Evolutionary conservation across 1,140 invertebrate genomes (phyloP).

Genomic region (Dolichoris vasculosae): DNA sequence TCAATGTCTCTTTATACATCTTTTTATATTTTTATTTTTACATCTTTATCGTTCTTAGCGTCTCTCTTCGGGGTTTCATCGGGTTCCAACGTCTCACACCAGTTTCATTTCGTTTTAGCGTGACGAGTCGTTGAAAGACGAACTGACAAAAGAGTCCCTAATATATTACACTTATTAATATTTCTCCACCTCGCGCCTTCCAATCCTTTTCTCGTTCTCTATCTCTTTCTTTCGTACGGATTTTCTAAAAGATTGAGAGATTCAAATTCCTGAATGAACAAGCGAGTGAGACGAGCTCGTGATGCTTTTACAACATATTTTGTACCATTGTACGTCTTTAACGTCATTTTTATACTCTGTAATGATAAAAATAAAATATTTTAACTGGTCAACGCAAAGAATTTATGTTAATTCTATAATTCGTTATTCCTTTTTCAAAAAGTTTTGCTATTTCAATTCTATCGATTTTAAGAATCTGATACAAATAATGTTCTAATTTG

Average conservation of each 20-base stretch:
- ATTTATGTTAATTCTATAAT: neutral
- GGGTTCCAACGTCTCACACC: constrained; percentile 26
- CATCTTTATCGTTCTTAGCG: constrained; percentile 22
- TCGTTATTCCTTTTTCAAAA: neutral
- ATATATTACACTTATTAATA: constrained; percentile 58
- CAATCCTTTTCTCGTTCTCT: neutral
- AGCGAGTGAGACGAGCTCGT: neutral
- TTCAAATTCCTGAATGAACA: constrained; percentile 18
- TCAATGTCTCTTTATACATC: no score
- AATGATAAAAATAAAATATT: neutral
- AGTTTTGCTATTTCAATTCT: no score
- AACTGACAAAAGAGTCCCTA: constrained; percentile 55
- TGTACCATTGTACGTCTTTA: neutral
- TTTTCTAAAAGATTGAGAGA: constrained; percentile 49
- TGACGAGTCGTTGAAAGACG: constrained; percentile 54
- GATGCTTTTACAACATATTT: constrained; percentile 3
- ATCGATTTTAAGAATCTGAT: no score
- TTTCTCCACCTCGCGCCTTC: constrained; percentile 15
- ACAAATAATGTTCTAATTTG: no score
- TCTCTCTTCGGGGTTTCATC: constrained; percentile 19
- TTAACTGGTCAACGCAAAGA: neutral
- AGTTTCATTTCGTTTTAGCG: constrained; percentile 48
- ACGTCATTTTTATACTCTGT: neutral
- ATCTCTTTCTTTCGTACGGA: constrained; percentile 10
- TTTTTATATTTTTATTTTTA: constrained; percentile 26